A percentile compares a stretch with the other conserved stretches of the same genome.
phyloP scores from a whole-genome alignment of 2,113 vertebrate genomes.

The Acanthochromis polyacanthus region DNA sequence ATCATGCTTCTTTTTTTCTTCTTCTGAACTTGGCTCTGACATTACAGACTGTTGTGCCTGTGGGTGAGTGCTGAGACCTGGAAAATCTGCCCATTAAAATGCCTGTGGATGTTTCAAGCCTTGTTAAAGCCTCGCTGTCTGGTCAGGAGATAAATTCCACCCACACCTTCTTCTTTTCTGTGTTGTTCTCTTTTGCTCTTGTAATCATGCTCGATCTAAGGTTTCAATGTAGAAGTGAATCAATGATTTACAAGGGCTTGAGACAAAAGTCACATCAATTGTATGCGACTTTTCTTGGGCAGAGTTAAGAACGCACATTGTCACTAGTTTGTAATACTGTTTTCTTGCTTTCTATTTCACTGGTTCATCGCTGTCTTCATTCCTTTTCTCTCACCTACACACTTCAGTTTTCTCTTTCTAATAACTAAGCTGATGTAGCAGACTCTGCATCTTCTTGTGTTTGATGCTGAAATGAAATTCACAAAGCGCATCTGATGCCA shows the following conservation, averaged over 20 bases:
- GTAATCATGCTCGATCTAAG: slow-evolving; percentile 27
- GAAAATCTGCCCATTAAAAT: slow-evolving; percentile 61
- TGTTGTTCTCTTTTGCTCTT: slow-evolving; percentile 20
- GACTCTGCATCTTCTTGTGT: too few relatives aligned
- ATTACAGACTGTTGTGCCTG: slow-evolving; percentile 30
- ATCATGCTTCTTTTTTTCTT: slow-evolving; percentile 23
- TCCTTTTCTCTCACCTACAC: background rate
- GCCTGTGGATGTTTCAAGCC: slow-evolving; percentile 43
- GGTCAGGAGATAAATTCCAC: slow-evolving; percentile 54
- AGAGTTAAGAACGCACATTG: background rate
- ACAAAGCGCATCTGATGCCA: too few relatives aligned
- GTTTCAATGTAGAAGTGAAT: slow-evolving; percentile 14
- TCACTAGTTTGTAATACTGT: background rate
- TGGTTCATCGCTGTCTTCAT: background rate
- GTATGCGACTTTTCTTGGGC: background rate
- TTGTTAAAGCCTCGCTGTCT: slow-evolving; percentile 58
- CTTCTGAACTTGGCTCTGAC: slow-evolving; percentile 30
- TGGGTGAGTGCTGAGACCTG: slow-evolving; percentile 53
- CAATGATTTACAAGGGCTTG: slow-evolving; percentile 17
- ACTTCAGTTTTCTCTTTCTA: too few relatives aligned
- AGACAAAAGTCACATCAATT: background rate
- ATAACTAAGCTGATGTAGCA: too few relatives aligned
- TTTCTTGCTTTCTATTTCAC: background rate
- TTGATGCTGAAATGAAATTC: too few relatives aligned
- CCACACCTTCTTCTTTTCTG: slow-evolving; percentile 30